A percentile compares a stretch with the other conserved stretches of the same genome.
phyloP scores from a whole-genome alignment of 2,797 vertebrate species.

The Tangara arthus region DNA sequence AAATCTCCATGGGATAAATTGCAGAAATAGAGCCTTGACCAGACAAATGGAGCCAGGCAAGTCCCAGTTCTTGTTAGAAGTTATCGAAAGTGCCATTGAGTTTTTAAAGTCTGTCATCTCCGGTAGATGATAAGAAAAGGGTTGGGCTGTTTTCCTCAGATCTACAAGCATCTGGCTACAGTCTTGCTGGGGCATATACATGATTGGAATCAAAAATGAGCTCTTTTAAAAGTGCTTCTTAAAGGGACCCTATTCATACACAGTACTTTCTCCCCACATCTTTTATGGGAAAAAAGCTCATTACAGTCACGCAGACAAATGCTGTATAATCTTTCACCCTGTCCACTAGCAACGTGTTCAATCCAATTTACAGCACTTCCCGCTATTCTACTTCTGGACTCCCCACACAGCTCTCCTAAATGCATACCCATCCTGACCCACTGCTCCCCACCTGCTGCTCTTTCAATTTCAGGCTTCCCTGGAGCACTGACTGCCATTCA shows the following conservation, averaged over 20 bases:
- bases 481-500: slow-evolving; percentile 65
- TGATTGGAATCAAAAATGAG: slow-evolving; percentile 65
- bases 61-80: slow-evolving; percentile 68
- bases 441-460: slow-evolving; percentile 58
- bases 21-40: slow-evolving; percentile 62
- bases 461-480: slow-evolving; percentile 59
- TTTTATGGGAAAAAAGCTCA: slow-evolving; percentile 66
- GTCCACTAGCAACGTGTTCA: slow-evolving; percentile 40
- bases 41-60: slow-evolving; percentile 67
- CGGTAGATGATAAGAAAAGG: slow-evolving; percentile 64
- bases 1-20: slow-evolving; percentile 67
- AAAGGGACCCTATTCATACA: slow-evolving; percentile 59
- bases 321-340: slow-evolving; percentile 64
- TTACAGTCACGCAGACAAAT: slow-evolving; percentile 61
- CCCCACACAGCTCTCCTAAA: slow-evolving; percentile 59
- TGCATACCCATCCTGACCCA: slow-evolving; percentile 46
- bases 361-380: slow-evolving; percentile 62
- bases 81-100: slow-evolving; percentile 64
- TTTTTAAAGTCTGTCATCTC: slow-evolving; percentile 69
- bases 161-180: slow-evolving; percentile 57
- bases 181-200: slow-evolving; percentile 65
- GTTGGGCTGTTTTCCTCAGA: slow-evolving; percentile 60
- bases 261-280: slow-evolving; percentile 62
- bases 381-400: slow-evolving; percentile 53
- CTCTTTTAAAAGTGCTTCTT: slow-evolving; percentile 56